A percentile compares a stretch with the other conserved stretches of the same genome.
Conservation (phyloP, 2,888 invertebrate species). For the Junonia oenone region DNA sequence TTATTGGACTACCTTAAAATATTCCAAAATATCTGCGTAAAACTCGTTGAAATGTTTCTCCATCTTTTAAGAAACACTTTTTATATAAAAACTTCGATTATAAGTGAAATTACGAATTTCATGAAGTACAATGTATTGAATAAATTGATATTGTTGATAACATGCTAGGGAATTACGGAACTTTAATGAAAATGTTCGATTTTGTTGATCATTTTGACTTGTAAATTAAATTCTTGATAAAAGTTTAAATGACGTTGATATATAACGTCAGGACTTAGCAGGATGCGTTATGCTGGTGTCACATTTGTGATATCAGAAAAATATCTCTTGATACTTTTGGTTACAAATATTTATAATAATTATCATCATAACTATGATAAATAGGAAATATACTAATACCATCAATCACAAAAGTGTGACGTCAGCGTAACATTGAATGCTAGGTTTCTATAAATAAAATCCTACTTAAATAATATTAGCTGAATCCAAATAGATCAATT, state of each 20-base stretch:
- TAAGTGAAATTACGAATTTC: slow-evolving; percentile 24
- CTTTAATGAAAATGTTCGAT: not conserved
- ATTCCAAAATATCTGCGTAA: too few species aligned
- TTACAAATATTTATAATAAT: too few species aligned
- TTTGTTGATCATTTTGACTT: not conserved
- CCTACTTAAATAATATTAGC: not conserved
- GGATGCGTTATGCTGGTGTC: too few species aligned
- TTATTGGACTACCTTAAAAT: too few species aligned
- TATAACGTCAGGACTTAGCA: not conserved
- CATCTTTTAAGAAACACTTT: not conserved
- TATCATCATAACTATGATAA: too few species aligned
- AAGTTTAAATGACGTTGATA: not conserved
- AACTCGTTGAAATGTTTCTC: not conserved
- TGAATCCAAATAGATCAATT: not conserved
- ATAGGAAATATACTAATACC: too few species aligned
- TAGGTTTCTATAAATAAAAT: not conserved
- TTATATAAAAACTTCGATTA: not conserved
- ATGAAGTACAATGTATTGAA: slow-evolving; percentile 25
- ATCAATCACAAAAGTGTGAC: too few species aligned
- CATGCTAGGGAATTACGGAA: slow-evolving; percentile 7
- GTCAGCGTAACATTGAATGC: not conserved
- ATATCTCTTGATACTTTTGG: too few species aligned
- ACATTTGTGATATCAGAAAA: too few species aligned
- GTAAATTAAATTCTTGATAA: not conserved
- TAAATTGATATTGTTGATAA: slow-evolving; percentile 17